These are phyloP conservation scores for Sphaerophoria taeniata DNA, from an alignment of 2,888 invertebrate species.

Conservation along the genomic window DNA sequence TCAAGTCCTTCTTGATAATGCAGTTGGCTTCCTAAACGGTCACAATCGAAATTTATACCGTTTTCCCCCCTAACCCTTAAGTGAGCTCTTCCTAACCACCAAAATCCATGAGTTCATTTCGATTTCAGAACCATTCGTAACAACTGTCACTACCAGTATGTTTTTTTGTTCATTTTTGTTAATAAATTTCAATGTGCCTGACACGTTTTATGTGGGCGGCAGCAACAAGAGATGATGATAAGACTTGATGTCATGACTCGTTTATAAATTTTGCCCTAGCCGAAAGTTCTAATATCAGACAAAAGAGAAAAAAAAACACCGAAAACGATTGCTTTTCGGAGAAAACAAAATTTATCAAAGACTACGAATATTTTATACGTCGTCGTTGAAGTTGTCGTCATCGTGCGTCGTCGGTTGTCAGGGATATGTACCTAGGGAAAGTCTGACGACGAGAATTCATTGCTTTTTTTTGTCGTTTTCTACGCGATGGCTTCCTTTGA, in stretches of 20 bases:
- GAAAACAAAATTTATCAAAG: constrained; percentile 4
- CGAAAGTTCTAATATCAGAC: constrained; percentile 8
- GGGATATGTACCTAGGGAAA: constrained; percentile 6
- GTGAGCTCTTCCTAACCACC: background rate
- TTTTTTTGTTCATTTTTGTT: background rate
- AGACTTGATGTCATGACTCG: constrained; percentile 26
- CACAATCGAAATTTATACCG: background rate
- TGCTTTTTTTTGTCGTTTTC: background rate
- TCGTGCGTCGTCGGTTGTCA: constrained; percentile 13
- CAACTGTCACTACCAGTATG: background rate
- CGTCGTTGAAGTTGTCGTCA: background rate
- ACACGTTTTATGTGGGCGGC: constrained; percentile 45
- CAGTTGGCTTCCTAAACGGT: too few relatives aligned
- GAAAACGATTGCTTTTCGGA: constrained; percentile 18
- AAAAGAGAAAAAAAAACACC: background rate
- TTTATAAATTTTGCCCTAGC: background rate
- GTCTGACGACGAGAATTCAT: constrained; percentile 10
- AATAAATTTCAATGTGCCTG: constrained; percentile 36
- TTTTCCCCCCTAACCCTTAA: background rate
- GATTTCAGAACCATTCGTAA: background rate
- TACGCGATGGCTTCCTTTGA: background rate
- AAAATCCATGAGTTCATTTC: background rate
- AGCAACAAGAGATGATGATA: constrained; percentile 23
- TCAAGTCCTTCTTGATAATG: too few relatives aligned
- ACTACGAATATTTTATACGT: constrained; percentile 9